Percentiles rank a stretch among this genome's conserved stretches.
Conservation (phyloP, 2,113 vertebrate species). For the Peromyscus maniculatus region DNA sequence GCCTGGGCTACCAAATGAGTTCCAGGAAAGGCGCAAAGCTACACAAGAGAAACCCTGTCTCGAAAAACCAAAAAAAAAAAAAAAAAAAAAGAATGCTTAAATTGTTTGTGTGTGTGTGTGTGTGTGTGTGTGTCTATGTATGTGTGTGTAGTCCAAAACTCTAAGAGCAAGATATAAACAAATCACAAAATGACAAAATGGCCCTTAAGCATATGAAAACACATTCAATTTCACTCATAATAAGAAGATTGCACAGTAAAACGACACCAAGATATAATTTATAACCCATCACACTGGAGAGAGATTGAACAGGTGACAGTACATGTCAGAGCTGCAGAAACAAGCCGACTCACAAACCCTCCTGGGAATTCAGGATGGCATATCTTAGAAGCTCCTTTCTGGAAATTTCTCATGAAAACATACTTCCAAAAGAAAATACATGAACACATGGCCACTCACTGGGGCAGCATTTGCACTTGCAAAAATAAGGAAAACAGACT, state of each 20-base stretch:
- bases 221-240: not conserved
- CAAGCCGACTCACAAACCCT: rapidly evolving
- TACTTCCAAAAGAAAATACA: not conserved
- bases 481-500: not conserved
- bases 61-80: no score
- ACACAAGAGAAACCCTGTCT: no score
- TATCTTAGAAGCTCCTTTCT: not conserved
- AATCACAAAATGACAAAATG: not conserved
- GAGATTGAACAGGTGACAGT: not conserved
- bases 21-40: no score
- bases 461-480: not conserved
- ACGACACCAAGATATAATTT: not conserved
- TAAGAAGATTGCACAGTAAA: not conserved
- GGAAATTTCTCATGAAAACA: not conserved
- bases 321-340: not conserved
- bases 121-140: not conserved
- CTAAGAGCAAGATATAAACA: not conserved
- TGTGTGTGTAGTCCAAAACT: not conserved
- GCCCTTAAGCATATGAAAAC: not conserved
- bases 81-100: constrained; percentile 12
- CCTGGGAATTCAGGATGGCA: not conserved
- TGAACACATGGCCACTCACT: rapidly evolving
- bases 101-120: not conserved
- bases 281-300: not conserved
- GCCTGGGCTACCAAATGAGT: no score